Conservation (phyloP, 2,113 vertebrate species). For the Cygnus atratus region DNA sequence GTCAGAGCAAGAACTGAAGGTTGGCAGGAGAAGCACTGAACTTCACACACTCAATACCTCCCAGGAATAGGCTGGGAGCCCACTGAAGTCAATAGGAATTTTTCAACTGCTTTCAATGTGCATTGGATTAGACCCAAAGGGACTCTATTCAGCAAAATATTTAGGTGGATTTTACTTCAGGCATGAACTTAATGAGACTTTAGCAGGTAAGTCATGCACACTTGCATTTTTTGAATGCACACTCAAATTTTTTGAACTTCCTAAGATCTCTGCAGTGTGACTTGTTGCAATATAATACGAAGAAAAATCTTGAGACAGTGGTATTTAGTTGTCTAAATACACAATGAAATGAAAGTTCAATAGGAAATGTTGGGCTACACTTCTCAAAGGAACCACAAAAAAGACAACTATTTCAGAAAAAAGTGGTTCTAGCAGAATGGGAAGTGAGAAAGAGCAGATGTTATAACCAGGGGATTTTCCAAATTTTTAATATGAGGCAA, state of each 20-base stretch:
- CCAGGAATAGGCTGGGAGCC: slow-evolving; percentile 23
- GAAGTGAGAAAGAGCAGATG: slow-evolving; percentile 35
- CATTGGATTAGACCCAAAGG: neutral
- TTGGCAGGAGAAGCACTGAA: slow-evolving; percentile 34
- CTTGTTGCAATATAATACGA: neutral
- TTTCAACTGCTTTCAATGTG: slow-evolving; percentile 33
- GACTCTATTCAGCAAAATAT: neutral
- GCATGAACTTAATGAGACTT: neutral
- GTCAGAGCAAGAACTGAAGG: slow-evolving; percentile 46
- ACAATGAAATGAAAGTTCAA: neutral
- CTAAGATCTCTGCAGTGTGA: neutral
- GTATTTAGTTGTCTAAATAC: neutral
- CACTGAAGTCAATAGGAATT: slow-evolving; percentile 33
- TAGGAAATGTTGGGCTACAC: neutral
- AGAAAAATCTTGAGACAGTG: neutral
- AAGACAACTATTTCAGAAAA: neutral
- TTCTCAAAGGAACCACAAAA: slow-evolving; percentile 59
- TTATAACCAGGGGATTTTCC: slow-evolving; percentile 47
- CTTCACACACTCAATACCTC: slow-evolving; percentile 42
- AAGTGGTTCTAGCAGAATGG: neutral
- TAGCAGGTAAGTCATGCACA: neutral
- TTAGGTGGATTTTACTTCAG: slow-evolving; percentile 34
- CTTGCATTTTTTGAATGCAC: neutral
- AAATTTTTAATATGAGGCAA: slow-evolving; percentile 16
- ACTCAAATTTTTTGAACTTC: fast-evolving